Evolutionary conservation across 2,113 vertebrate species (phyloP).

Genomic region (Anas platyrhynchos): DNA sequence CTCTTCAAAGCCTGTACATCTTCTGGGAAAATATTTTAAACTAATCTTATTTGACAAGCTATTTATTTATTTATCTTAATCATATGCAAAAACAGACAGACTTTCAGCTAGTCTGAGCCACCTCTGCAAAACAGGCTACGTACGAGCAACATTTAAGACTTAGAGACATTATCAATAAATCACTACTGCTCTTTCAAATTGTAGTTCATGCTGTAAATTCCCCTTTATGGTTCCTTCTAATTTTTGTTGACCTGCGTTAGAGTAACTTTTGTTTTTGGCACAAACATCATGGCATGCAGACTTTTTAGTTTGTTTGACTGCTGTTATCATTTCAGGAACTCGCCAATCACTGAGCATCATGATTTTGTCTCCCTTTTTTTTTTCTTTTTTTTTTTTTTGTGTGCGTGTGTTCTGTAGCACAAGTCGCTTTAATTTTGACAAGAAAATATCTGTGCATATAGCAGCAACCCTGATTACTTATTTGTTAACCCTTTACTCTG

Average conservation of each 20-base stretch:
- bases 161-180: background rate
- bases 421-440: background rate
- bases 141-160: background rate
- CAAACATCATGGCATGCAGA: background rate
- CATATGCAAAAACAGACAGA: background rate
- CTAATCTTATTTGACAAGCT: slow-evolving; percentile 20
- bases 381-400: too few species aligned
- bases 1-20: background rate
- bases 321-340: background rate
- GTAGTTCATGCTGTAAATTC: background rate
- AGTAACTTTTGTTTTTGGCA: slow-evolving; percentile 28
- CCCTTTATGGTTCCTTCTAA: background rate
- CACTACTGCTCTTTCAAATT: background rate
- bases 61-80: slow-evolving; percentile 45
- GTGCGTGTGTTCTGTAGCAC: background rate
- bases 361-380: background rate
- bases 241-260: background rate
- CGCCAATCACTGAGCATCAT: slow-evolving; percentile 35
- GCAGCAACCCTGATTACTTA: rapidly evolving
- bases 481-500: background rate
- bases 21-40: slow-evolving; percentile 40
- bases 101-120: slow-evolving; percentile 26
- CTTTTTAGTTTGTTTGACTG: slow-evolving; percentile 45
- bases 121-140: background rate
- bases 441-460: background rate